phyloP scores from a whole-genome alignment of 2,888 invertebrate species.

The Yponomeuta evonymella region DNA sequence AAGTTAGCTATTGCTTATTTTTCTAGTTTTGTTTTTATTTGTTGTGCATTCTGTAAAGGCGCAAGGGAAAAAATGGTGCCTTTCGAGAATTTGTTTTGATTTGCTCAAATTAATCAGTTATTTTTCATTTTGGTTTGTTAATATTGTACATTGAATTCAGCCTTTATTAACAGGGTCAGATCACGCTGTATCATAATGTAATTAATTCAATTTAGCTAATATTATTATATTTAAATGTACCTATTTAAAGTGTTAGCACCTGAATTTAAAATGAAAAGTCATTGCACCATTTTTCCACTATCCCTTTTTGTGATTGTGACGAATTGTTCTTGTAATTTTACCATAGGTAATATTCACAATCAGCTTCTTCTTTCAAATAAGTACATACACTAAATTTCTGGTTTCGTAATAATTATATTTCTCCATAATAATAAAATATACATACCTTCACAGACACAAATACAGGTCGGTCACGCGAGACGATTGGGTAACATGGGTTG shows the following conservation, averaged over 20 bases:
- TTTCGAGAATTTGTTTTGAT: constrained; percentile 29
- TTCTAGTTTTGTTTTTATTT: not conserved
- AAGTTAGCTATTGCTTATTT: not conserved
- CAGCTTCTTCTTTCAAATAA: not conserved
- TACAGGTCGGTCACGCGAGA: constrained; percentile 44
- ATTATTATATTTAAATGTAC: constrained; percentile 36
- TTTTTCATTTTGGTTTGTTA: constrained; percentile 17
- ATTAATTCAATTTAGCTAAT: constrained; percentile 58
- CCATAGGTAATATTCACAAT: not conserved
- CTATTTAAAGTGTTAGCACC: constrained; percentile 52
- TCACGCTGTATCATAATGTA: constrained; percentile 62
- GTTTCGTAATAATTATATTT: not conserved
- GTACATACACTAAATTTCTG: not conserved
- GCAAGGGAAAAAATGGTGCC: constrained; percentile 33
- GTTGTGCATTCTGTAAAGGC: constrained; percentile 21
- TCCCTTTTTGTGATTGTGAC: constrained; percentile 36
- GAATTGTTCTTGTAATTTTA: constrained; percentile 18
- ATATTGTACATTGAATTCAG: constrained; percentile 29
- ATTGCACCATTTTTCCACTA: constrained; percentile 53
- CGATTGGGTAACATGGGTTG: constrained; percentile 70
- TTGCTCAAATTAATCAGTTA: constrained; percentile 24
- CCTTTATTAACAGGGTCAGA: constrained; percentile 72
- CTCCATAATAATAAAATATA: not conserved
- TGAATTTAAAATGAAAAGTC: constrained; percentile 42
- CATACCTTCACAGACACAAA: constrained; percentile 14